Percentiles rank a stretch among this genome's conserved stretches.
phyloP scores from a whole-genome alignment of 2,113 vertebrate genomes.

The Vidua chalybeata region DNA sequence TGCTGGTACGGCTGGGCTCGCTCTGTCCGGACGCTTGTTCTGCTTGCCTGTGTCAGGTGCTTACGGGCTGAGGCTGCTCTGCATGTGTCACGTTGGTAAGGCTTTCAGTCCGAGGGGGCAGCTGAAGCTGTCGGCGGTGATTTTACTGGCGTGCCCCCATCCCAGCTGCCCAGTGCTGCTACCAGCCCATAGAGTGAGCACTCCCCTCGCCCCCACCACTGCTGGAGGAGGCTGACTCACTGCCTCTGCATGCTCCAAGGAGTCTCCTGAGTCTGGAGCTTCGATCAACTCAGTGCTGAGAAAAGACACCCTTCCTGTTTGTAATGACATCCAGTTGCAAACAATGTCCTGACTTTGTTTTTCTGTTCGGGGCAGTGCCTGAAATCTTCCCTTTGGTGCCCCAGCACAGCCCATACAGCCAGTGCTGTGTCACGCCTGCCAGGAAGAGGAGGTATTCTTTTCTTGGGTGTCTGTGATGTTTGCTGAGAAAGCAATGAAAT shows the following conservation, averaged over 20 bases:
- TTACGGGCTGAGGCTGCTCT: background rate
- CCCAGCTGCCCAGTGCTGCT: background rate
- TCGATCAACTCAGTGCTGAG: rapidly evolving
- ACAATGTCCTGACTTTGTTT: background rate
- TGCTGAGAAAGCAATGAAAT: background rate
- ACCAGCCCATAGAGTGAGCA: rapidly evolving
- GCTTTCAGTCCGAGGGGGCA: too few species aligned
- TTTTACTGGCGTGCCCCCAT: rapidly evolving
- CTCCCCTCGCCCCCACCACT: background rate
- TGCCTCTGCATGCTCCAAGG: rapidly evolving
- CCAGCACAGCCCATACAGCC: rapidly evolving
- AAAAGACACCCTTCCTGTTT: background rate
- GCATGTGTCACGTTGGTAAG: too few species aligned
- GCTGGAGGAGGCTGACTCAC: background rate
- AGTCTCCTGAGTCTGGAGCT: background rate
- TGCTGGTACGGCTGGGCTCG: rapidly evolving
- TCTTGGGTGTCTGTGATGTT: background rate
- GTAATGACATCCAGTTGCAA: background rate
- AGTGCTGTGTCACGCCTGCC: rapidly evolving
- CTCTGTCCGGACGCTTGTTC: background rate
- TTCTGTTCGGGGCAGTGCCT: background rate
- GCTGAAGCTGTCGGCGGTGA: background rate
- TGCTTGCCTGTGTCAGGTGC: background rate
- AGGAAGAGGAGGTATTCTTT: background rate
- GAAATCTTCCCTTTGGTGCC: background rate